A percentile compares a stretch with the other conserved stretches of the same genome.
Evolutionary conservation across 2,113 vertebrate genomes (phyloP).

Genomic region (Ginglymostoma cirratum): DNA sequence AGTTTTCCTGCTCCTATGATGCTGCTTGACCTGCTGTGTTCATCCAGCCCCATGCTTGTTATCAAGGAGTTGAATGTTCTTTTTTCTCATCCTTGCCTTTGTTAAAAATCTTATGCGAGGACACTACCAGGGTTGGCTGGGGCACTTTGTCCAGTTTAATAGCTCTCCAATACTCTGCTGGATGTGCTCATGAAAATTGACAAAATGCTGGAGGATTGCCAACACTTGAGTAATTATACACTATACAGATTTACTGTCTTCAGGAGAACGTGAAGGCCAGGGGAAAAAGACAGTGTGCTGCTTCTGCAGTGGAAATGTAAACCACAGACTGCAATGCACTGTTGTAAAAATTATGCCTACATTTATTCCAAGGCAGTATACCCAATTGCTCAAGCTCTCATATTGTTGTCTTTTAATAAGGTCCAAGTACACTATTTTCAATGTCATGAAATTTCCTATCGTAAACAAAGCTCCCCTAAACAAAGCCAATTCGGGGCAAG

Average conservation of each 20-base stretch:
- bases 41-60: too few relatives aligned
- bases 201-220: neutral
- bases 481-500: neutral
- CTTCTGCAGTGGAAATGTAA: neutral
- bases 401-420: neutral
- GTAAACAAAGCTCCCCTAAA: neutral
- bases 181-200: neutral
- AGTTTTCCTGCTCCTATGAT: too few relatives aligned
- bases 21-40: too few relatives aligned
- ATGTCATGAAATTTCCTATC: neutral
- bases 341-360: neutral
- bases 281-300: neutral
- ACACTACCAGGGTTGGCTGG: neutral
- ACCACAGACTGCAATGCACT: neutral
- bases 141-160: neutral
- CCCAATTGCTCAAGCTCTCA: neutral
- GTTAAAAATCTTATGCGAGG: neutral
- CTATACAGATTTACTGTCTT: neutral
- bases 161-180: neutral
- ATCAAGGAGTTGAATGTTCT: neutral
- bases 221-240: neutral
- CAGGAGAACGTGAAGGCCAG: neutral
- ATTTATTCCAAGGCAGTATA: neutral
- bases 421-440: neutral
- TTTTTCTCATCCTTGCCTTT: neutral